phyloP scores from a whole-genome alignment of 2,113 vertebrate species.

The Narcine bancroftii region DNA sequence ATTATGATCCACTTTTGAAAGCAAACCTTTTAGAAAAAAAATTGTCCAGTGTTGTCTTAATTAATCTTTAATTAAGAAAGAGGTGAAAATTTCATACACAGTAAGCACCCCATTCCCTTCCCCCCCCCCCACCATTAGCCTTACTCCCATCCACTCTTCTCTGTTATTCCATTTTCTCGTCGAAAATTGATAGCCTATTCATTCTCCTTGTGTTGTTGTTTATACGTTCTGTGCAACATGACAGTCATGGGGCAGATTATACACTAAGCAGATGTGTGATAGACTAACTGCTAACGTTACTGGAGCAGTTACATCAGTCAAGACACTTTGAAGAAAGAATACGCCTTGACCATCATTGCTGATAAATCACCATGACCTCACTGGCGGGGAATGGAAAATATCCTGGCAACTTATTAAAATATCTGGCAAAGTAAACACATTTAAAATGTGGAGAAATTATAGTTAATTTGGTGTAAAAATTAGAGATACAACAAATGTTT shows the following conservation, averaged over 20 bases:
- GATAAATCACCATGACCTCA: not conserved
- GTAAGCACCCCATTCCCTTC: too few relatives aligned
- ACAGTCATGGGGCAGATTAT: not conserved
- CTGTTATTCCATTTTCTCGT: not conserved
- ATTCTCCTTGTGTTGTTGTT: not conserved
- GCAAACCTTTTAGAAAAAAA: too few relatives aligned
- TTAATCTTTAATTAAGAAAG: not conserved
- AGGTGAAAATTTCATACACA: not conserved
- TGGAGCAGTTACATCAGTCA: not conserved
- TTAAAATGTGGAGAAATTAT: not conserved
- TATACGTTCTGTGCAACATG: not conserved
- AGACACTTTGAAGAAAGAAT: too few relatives aligned
- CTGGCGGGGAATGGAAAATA: not conserved
- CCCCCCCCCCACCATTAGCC: not conserved
- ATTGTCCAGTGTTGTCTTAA: too few relatives aligned
- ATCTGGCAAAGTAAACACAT: not conserved
- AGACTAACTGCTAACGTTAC: not conserved
- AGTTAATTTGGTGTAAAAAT: not conserved
- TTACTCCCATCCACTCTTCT: not conserved
- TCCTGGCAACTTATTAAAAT: slow-evolving; percentile 6
- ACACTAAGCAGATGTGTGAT: not conserved
- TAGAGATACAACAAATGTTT: not conserved
- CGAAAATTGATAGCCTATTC: not conserved
- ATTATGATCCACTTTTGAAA: too few relatives aligned
- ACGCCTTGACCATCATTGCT: not conserved